Evolutionary conservation across 2,888 invertebrate genomes (phyloP), one percentile per base, ranked within the genome.

Genomic region (Drosophila robusta): DNA sequence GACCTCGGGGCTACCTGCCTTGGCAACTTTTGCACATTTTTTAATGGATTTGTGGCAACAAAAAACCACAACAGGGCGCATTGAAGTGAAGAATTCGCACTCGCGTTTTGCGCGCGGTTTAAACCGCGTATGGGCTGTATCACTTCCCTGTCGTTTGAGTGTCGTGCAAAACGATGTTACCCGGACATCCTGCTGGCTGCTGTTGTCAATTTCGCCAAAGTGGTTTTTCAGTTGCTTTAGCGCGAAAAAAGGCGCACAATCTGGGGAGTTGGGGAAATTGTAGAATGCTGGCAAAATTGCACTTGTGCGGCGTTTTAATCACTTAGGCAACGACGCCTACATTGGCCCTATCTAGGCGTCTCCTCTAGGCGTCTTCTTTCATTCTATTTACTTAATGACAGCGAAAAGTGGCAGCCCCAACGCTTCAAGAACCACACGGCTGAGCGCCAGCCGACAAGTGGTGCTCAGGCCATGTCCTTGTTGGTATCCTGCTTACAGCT

Each of bases 141-240:
- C 54, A 72, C 67, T 61, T 65, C 45, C 61, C 67, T 57, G 41
- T 11, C 36, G 47, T 44, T 39, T 47, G 56, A 42, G 34, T 77
- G 83, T 76, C 64, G 49, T 71, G 60, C 70, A 55, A 78, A 82
- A 82, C 74, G 76, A 63, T 81, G 82, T 87, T 83, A 84, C 65
- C 73, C 74, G 82, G 85, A 78, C 79, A 80, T 80, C 73, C 81
- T 72, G 54, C 68, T 66, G 78, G 81, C 68, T 57, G 52, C 71
- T 65, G 82, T 90, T 87, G 90, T 90, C 91, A 91, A 90, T 90
- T 91, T 90, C 88, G 90, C 89, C 90, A 90, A 91, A 90, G 90
- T 90, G 90, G 90, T 90, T 90, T 90, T 90, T 90, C 90, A 90
- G 90, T 85, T 91, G 90, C 90, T 90, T 90, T 90, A 90, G 84